phyloP scores from a whole-genome alignment of 2,888 invertebrate genomes.

The Allacma fusca region DNA sequence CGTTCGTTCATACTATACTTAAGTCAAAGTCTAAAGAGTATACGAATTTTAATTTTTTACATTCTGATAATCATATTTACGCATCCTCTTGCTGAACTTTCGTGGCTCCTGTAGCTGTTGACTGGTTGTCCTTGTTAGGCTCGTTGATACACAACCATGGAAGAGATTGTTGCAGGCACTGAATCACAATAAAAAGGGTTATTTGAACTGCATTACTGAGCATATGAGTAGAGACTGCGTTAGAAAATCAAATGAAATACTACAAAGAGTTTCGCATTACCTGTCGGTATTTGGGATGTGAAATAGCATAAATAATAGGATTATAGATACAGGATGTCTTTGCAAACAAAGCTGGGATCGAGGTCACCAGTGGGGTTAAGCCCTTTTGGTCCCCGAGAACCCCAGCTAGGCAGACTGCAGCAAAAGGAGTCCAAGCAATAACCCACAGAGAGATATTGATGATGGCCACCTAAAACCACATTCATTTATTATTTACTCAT shows the following conservation, averaged over 20 bases:
- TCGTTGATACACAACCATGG: conserved; percentile 74
- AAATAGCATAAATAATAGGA: conserved; percentile 89
- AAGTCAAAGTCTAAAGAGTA: too few relatives aligned
- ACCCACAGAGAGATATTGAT: conserved; percentile 91
- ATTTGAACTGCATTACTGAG: too few relatives aligned
- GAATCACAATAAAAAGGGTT: too few relatives aligned
- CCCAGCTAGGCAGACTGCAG: conserved; percentile 82
- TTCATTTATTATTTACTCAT: too few relatives aligned
- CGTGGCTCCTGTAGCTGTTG: conserved; percentile 50
- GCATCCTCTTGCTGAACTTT: conserved; percentile 45
- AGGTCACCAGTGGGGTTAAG: conserved; percentile 81
- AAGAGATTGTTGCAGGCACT: conserved; percentile 74
- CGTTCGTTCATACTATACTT: too few relatives aligned
- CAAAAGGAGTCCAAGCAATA: conserved; percentile 91
- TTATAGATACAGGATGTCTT: conserved; percentile 91
- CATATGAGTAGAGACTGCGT: too few relatives aligned
- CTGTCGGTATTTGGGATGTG: conserved; percentile 79
- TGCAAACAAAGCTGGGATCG: conserved; percentile 90
- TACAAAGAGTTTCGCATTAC: conserved; percentile 43
- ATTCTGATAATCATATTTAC: neutral
- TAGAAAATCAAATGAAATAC: too few relatives aligned
- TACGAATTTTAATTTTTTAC: too few relatives aligned
- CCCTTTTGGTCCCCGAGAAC: conserved; percentile 75
- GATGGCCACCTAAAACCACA: conserved; percentile 75
- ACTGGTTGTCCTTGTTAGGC: conserved; percentile 61